phyloP scores from a whole-genome alignment of 1,140 invertebrate species.

The Aphidius gifuensis region DNA sequence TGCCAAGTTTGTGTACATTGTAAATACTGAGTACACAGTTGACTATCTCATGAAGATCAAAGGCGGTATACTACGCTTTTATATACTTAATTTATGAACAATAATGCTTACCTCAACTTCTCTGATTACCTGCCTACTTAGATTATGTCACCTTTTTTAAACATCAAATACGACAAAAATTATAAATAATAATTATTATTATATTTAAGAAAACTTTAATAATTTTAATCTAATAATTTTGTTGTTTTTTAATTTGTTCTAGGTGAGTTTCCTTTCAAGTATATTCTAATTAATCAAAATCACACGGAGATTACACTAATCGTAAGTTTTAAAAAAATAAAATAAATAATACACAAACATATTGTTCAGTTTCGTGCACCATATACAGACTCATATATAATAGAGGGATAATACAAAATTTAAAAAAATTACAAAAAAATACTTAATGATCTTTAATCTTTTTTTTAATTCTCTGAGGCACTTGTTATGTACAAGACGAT shows the following conservation, averaged over 20 bases:
- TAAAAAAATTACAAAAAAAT: too few relatives aligned
- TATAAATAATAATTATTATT: too few relatives aligned
- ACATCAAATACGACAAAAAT: constrained; percentile 1
- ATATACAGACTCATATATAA: too few relatives aligned
- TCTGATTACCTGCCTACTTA: constrained; percentile 28
- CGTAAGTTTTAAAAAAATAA: neutral
- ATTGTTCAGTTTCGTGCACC: neutral
- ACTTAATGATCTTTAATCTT: too few relatives aligned
- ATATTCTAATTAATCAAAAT: too few relatives aligned
- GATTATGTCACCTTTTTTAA: constrained; percentile 38
- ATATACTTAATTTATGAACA: constrained; percentile 51
- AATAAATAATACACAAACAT: neutral
- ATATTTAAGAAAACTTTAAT: too few relatives aligned
- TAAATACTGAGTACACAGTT: constrained; percentile 41
- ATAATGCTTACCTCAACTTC: constrained; percentile 36
- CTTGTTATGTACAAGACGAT: too few relatives aligned
- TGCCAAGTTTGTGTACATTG: constrained; percentile 22
- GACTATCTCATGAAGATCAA: constrained; percentile 43
- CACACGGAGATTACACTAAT: too few relatives aligned
- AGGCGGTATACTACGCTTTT: constrained; percentile 45
- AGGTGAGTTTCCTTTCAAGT: constrained; percentile 33
- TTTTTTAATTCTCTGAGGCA: too few relatives aligned
- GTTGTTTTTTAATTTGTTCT: constrained; percentile 31
- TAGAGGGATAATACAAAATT: too few relatives aligned
- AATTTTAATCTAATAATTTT: neutral